Base-by-base conservation (phyloP, 2,797 vertebrate species). In the Bovichtus variegatus region DNA sequence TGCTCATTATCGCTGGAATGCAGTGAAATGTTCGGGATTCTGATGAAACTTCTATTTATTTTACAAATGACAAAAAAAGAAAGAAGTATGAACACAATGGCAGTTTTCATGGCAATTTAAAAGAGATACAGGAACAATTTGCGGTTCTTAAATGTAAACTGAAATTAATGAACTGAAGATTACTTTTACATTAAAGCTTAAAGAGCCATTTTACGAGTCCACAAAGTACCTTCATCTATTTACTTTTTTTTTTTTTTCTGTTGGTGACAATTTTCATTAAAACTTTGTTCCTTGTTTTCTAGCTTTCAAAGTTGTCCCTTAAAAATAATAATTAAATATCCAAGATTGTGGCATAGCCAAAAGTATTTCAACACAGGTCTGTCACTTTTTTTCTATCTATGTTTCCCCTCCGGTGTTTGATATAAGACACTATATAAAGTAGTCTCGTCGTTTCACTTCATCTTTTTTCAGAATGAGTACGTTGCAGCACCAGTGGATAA, bases 81-180 rank as follows among this genome's bases (percentile, higher is more conserved):
- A n/a, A n/a, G n/a, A n/a, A n/a, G n/a, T n/a, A n/a, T n/a, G n/a
- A n/a, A n/a, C 47, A 71, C 54, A 41, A 57, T 76, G 49, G 9
- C 31, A 46, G 69, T 69, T 54, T 51, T 19, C 41, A 40, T 71
- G 58, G 53, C 11, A 44, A 29, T 81, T 72, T 67, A 46, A 64
- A 59, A 62, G 43, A n/a, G 13, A 47, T 53, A 57, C 59, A 31
- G 46, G 9, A 71, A 61, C 11, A n/a, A 80, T 53, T 72, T 71
- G 21, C 27, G 65, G 31, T 43, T 85, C 58, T 70, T 69, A 69
- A 78, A 74, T 76, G 53, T 65, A 66, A 80, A 25, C 46, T 58
- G 31, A 72, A 75, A 72, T 64, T n/a, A 76, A 73, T 64, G n/a
- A 76, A 66, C 11, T 54, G 18, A 62, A 70, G 16, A 67, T 63